Conservation (phyloP, 2,888 invertebrate genomes). For the Thera britannica region DNA sequence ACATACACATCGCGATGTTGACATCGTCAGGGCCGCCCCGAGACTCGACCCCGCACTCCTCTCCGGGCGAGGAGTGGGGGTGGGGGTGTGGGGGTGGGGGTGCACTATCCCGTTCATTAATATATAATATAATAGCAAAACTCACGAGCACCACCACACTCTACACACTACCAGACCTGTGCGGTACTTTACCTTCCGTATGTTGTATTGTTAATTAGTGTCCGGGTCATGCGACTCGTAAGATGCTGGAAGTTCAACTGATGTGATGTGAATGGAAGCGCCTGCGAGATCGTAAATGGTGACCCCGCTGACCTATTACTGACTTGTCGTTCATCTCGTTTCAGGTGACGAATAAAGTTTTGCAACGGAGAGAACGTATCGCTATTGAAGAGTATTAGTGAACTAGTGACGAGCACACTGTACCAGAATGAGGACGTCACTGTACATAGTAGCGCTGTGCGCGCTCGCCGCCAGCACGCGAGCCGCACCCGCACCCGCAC, state of each 20-base stretch:
- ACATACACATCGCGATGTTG: no score
- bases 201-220: not conserved
- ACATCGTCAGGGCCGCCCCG: no score
- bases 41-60: no score
- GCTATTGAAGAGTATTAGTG: slow-evolving; percentile 16
- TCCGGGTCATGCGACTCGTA: slow-evolving; percentile 3
- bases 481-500: slow-evolving; percentile 48
- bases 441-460: slow-evolving; percentile 42
- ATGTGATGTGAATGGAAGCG: not conserved
- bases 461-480: slow-evolving; percentile 48
- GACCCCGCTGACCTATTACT: slow-evolving; percentile 7
- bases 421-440: slow-evolving; percentile 58
- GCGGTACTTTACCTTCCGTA: slow-evolving; percentile 26
- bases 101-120: no score
- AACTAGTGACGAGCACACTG: slow-evolving; percentile 18
- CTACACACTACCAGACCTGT: slow-evolving; percentile 9
- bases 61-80: no score
- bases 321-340: slow-evolving; percentile 9
- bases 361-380: slow-evolving; percentile 49
- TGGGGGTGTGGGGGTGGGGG: no score
- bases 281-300: not conserved
- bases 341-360: slow-evolving; percentile 50
- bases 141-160: not conserved
- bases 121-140: no score
- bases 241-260: not conserved